Evolutionary conservation across 1,140 invertebrate species (phyloP).

Genomic region (Helicorthomorpha holstii): DNA sequence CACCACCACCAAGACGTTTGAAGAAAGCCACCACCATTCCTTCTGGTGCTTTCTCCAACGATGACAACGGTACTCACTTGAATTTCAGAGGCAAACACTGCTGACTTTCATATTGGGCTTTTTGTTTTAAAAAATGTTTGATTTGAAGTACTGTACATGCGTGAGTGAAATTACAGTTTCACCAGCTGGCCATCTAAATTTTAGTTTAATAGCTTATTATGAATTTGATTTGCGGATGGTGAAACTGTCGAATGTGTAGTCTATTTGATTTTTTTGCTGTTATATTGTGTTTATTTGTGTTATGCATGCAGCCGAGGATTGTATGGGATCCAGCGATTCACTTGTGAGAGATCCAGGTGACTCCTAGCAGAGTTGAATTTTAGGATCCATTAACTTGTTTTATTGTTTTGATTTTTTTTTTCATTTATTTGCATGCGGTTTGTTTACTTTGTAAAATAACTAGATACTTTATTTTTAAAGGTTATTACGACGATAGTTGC

Average conservation of each 20-base stretch:
- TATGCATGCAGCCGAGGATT: slow-evolving; percentile 25
- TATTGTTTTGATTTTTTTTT: no score
- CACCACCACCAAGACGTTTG: slow-evolving; percentile 22
- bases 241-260: no score
- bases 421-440: not conserved
- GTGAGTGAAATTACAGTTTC: no score
- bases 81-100: no score
- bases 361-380: no score
- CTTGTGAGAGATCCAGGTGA: slow-evolving; percentile 59
- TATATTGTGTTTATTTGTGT: slow-evolving; percentile 1
- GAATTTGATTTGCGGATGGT: no score
- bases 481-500: slow-evolving; percentile 42
- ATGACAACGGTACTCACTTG: slow-evolving; percentile 14
- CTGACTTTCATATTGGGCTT: no score
- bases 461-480: slow-evolving; percentile 20
- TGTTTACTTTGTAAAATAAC: slow-evolving; percentile 6
- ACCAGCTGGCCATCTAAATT: no score
- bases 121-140: no score
- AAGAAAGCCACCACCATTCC: slow-evolving; percentile 29
- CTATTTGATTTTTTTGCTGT: not conserved
- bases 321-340: slow-evolving; percentile 57
- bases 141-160: no score
- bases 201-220: no score
- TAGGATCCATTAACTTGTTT: no score
- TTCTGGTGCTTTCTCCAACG: slow-evolving; percentile 24